These are phyloP conservation scores for Psammodynastes pulverulentus DNA, from an alignment of 2,113 vertebrate genomes.

Conservation along the genomic window DNA sequence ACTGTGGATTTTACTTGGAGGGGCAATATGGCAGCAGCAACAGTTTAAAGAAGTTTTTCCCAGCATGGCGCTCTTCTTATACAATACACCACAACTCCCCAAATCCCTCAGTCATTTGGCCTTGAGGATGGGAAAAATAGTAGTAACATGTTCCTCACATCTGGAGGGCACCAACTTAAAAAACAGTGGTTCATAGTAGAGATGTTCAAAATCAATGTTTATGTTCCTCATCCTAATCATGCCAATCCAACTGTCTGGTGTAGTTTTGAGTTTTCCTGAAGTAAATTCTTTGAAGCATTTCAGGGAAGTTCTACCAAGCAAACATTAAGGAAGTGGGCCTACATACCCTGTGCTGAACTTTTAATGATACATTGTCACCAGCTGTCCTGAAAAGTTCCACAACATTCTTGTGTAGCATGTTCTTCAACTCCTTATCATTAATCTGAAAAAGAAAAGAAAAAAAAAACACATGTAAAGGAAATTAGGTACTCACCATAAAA, in stretches of 20 bases:
- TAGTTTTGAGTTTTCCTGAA: background rate
- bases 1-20: background rate
- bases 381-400: conserved; percentile 88
- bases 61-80: background rate
- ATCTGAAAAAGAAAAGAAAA: no score
- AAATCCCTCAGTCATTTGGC: background rate
- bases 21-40: background rate
- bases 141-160: background rate
- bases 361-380: conserved; percentile 80
- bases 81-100: background rate
- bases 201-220: background rate
- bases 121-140: background rate
- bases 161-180: background rate
- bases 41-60: background rate
- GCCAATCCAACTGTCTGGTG: background rate
- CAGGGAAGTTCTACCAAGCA: background rate
- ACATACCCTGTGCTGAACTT: conserved; percentile 83
- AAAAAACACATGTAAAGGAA: background rate
- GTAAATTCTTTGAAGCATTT: background rate
- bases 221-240: background rate
- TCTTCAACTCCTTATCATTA: conserved; percentile 80
- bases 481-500: background rate
- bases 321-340: background rate
- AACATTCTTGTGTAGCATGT: conserved; percentile 77
- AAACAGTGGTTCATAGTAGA: background rate